Evolutionary conservation across 1,140 invertebrate genomes (phyloP).

Genomic region (Druon quercuslanigerum): DNA sequence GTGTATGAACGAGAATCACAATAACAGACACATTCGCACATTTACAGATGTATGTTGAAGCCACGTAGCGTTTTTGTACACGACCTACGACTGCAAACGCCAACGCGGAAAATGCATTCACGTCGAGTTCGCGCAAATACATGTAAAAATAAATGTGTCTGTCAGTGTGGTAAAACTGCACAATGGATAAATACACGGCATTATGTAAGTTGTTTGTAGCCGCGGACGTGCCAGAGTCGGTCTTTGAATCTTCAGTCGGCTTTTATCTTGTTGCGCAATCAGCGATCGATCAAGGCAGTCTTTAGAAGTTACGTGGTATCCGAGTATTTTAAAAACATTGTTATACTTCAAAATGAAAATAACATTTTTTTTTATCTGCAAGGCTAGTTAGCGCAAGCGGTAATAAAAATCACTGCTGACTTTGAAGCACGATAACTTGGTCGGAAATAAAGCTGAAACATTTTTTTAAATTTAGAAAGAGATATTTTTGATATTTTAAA

Average conservation of each 20-base stretch:
- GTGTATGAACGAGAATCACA: no score
- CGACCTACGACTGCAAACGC: conserved; percentile 27
- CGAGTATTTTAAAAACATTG: conserved; percentile 13
- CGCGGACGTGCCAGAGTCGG: conserved; percentile 37
- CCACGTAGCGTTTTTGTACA: conserved; percentile 1
- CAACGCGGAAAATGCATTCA: conserved; percentile 20
- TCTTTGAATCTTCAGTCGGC: conserved; percentile 35
- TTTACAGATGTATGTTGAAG: background rate
- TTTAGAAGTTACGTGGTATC: conserved; percentile 19
- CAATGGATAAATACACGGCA: conserved; percentile 59
- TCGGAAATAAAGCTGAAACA: no score
- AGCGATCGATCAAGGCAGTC: conserved; percentile 5
- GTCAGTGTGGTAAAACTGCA: conserved; percentile 41
- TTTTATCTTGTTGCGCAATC: conserved; percentile 46
- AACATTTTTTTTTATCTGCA: no score
- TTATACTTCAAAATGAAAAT: background rate
- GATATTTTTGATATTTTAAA: no score
- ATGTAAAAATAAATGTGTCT: background rate
- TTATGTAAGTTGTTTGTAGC: conserved; percentile 63
- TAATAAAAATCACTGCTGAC: no score
- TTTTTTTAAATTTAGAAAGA: no score
- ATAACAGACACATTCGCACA: background rate
- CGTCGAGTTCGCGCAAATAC: background rate
- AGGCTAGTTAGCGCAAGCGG: no score
- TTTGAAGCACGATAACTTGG: no score